phyloP scores from a whole-genome alignment of 2,888 invertebrate genomes.

The Melangyna quadrimaculata region DNA sequence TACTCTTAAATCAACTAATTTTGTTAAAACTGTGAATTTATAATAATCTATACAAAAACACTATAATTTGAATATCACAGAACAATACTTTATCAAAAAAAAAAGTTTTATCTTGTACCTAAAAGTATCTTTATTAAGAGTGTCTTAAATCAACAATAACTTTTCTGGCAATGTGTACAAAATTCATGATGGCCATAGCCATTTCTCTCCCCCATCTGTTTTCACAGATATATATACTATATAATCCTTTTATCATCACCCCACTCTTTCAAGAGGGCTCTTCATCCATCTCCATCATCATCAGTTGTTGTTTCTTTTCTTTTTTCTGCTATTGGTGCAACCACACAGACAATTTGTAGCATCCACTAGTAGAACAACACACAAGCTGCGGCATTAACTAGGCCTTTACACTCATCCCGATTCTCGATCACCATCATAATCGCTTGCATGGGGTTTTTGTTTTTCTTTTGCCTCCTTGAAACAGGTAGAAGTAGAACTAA shows the following conservation, averaged over 20 bases:
- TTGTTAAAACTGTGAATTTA: too few species aligned
- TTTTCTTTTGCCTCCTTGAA: constrained; percentile 11
- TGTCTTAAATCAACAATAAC: neutral
- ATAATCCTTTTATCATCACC: constrained; percentile 15
- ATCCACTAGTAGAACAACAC: constrained; percentile 33
- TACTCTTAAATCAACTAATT: too few species aligned
- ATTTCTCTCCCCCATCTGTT: constrained; percentile 31
- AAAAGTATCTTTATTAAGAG: neutral
- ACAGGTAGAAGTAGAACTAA: constrained; percentile 14
- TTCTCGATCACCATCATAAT: constrained; percentile 22
- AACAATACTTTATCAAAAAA: neutral
- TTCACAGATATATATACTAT: constrained; percentile 24
- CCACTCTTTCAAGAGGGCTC: neutral
- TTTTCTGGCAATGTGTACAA: constrained; percentile 27
- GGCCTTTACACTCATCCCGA: constrained; percentile 35
- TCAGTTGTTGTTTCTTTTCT: too few species aligned
- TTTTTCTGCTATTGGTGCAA: neutral
- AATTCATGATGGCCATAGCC: constrained; percentile 20
- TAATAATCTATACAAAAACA: too few species aligned
- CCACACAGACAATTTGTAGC: constrained; percentile 49
- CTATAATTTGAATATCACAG: too few species aligned
- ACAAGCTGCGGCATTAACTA: constrained; percentile 34
- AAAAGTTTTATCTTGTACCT: too few species aligned
- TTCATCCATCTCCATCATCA: too few species aligned
- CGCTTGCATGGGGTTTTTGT: constrained; percentile 13